These are phyloP conservation scores for Stenurella melanura DNA, from an alignment of 2,888 invertebrate species.

Conservation along the genomic window DNA sequence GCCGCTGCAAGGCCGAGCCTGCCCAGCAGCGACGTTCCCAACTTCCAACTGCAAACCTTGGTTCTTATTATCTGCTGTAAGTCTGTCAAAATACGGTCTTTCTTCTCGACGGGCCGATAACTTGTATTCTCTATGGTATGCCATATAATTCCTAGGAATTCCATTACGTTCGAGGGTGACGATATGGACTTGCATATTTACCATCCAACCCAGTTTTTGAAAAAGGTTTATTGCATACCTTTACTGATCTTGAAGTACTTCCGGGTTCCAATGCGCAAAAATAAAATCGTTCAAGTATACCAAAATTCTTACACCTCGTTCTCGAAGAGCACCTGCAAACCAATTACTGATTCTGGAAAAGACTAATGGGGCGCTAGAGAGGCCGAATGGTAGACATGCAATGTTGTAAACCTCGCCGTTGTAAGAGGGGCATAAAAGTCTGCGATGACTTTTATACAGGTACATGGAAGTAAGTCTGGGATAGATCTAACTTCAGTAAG, in stretches of 20 bases:
- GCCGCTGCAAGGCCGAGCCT: conserved; percentile 24
- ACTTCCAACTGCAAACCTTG: conserved; percentile 30
- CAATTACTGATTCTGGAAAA: conserved; percentile 59
- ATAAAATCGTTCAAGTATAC: conserved; percentile 60
- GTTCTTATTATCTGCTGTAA: neutral
- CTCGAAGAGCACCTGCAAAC: conserved; percentile 51
- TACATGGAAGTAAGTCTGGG: conserved; percentile 55
- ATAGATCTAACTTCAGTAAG: conserved; percentile 52
- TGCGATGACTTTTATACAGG: conserved; percentile 47
- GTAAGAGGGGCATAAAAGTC: conserved; percentile 45
- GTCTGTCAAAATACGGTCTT: neutral
- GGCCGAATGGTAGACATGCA: conserved; percentile 57
- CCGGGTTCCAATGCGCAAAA: conserved; percentile 41
- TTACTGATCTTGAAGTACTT: conserved; percentile 14
- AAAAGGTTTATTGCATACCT: conserved; percentile 35
- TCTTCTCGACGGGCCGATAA: too few relatives aligned
- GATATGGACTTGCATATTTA: conserved; percentile 42
- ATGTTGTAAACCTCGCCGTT: conserved; percentile 46
- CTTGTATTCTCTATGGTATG: conserved; percentile 21
- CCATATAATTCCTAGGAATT: conserved; percentile 49
- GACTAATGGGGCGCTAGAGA: conserved; percentile 55
- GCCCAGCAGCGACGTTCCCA: conserved; percentile 22
- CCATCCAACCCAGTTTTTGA: conserved; percentile 21
- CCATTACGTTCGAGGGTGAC: conserved; percentile 30
- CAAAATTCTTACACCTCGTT: conserved; percentile 53